phyloP scores from a whole-genome alignment of 2,797 vertebrate species.

The Xenopus petersii region DNA sequence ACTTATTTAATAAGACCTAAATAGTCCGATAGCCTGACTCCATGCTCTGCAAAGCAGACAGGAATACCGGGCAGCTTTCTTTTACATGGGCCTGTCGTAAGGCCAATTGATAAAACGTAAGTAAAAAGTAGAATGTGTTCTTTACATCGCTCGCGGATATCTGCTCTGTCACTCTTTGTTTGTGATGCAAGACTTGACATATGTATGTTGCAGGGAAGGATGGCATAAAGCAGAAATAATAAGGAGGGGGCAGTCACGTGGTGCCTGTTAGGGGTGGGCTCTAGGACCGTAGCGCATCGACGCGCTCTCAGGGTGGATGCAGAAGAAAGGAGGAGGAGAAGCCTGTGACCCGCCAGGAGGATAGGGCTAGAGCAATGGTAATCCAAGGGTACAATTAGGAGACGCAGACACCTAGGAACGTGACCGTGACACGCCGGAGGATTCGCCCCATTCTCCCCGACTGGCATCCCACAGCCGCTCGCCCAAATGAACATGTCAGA shows the following conservation, averaged over 20 bases:
- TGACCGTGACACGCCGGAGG: slow-evolving; percentile 19
- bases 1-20: no score
- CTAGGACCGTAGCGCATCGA: slow-evolving; percentile 71
- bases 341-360: slow-evolving; percentile 66
- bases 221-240: no score
- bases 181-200: no score
- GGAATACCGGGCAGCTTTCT: no score
- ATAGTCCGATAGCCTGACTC: no score
- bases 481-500: slow-evolving; percentile 88
- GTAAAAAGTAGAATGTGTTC: no score
- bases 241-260: slow-evolving; percentile 9
- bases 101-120: no score
- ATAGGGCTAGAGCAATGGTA: slow-evolving; percentile 77
- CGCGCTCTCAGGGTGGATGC: slow-evolving; percentile 67
- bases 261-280: slow-evolving; percentile 58
- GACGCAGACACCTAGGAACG: slow-evolving; percentile 37
- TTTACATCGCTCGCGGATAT: no score
- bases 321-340: slow-evolving; percentile 69
- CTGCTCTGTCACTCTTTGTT: no score
- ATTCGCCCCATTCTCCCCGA: slow-evolving; percentile 28
- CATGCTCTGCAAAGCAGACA: no score
- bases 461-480: slow-evolving; percentile 49
- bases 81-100: no score
- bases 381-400: slow-evolving; percentile 59
- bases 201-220: no score